Conservation (phyloP, 2,113 vertebrate genomes). For the Poicephalus meyeri region DNA sequence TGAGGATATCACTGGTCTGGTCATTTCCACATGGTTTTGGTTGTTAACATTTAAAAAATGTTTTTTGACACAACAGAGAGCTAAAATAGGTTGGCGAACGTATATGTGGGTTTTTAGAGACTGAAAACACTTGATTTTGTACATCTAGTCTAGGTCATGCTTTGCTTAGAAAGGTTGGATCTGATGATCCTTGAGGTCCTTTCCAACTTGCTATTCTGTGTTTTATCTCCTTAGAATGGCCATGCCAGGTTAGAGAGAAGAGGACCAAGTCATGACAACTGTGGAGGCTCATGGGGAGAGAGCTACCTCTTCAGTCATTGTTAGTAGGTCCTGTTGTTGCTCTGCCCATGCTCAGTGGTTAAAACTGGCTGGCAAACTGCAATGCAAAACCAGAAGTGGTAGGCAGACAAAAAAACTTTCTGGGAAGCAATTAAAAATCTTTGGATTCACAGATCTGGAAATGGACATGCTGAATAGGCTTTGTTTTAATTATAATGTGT, state of each 20-base stretch:
- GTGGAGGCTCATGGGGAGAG: background rate
- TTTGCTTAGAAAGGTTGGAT: background rate
- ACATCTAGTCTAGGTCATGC: background rate
- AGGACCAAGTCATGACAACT: background rate
- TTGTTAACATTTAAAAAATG: background rate
- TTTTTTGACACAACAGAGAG: background rate
- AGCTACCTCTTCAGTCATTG: background rate
- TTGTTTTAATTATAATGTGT: background rate
- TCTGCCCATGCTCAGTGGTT: background rate
- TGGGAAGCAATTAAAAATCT: background rate
- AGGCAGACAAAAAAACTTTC: background rate
- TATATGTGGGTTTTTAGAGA: background rate
- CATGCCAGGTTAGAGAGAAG: background rate
- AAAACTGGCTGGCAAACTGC: background rate
- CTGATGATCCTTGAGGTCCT: background rate
- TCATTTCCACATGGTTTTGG: fast-evolving
- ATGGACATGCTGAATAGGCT: background rate
- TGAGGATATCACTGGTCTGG: fast-evolving
- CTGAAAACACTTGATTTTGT: background rate
- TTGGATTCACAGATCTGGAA: background rate
- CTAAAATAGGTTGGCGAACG: fast-evolving
- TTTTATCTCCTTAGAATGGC: background rate
- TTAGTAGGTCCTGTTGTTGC: background rate
- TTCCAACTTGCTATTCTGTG: background rate
- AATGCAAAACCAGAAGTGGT: background rate